These are phyloP conservation scores for Fissipunctia ypsillon DNA, from an alignment of 2,888 invertebrate genomes.

Conservation along the genomic window DNA sequence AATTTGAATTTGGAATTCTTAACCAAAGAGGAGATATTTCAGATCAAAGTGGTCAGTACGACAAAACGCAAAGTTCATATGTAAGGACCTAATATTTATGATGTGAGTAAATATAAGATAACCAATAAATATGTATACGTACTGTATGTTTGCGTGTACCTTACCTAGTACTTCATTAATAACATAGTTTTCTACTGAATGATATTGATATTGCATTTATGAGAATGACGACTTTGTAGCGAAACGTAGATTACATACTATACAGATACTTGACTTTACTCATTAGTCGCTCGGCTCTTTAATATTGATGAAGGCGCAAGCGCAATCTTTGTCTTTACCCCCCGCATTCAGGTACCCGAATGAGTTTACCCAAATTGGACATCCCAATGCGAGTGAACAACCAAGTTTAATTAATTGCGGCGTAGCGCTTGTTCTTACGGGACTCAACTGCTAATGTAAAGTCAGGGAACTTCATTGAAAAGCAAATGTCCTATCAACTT, in stretches of 20 bases:
- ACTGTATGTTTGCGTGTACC: constrained; percentile 47
- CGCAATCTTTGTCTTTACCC: background rate
- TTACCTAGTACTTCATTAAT: constrained; percentile 45
- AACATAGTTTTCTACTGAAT: constrained; percentile 12
- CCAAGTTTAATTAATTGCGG: background rate
- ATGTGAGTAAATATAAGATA: constrained; percentile 19
- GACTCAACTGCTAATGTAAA: background rate
- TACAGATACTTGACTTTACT: constrained; percentile 23
- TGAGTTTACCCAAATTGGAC: background rate
- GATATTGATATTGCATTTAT: constrained; percentile 21
- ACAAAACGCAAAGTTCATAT: too few relatives aligned
- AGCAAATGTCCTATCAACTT: background rate
- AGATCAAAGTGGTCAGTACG: too few relatives aligned
- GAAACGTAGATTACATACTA: constrained; percentile 8
- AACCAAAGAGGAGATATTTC: too few relatives aligned
- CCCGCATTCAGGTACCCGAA: background rate
- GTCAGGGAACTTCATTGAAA: background rate
- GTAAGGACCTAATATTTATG: too few relatives aligned
- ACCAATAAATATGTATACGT: constrained; percentile 35
- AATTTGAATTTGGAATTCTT: too few relatives aligned
- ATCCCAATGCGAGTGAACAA: background rate
- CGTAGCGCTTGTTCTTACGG: background rate
- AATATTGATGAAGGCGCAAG: background rate
- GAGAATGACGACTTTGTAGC: constrained; percentile 3
- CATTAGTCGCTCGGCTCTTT: background rate